These are phyloP conservation scores for Gopherus evgoodei DNA, from an alignment of 2,113 vertebrate species.

Conservation along the genomic window DNA sequence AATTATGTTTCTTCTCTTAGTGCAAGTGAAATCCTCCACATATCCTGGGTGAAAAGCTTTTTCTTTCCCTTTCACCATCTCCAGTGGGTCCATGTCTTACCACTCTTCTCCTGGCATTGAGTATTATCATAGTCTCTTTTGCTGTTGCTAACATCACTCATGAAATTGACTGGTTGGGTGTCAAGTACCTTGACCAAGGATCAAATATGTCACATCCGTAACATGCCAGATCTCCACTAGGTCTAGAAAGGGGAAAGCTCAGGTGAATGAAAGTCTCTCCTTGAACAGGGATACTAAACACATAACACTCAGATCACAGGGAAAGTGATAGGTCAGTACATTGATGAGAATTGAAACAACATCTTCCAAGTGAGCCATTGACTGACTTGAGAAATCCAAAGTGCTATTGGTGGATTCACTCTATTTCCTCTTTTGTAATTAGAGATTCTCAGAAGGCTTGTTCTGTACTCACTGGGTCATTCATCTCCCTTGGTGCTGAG, in stretches of 20 bases:
- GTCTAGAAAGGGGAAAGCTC: neutral
- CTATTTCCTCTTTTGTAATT: neutral
- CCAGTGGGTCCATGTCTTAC: neutral
- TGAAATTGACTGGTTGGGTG: neutral
- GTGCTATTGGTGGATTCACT: neutral
- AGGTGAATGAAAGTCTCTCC: neutral
- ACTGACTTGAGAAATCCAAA: no score
- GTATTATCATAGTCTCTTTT: neutral
- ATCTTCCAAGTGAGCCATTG: neutral
- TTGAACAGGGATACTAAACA: neutral
- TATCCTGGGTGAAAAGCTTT: slow-evolving; percentile 33
- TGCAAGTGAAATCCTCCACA: slow-evolving; percentile 60
- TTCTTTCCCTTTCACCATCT: neutral
- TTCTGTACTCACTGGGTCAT: neutral
- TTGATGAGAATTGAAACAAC: neutral
- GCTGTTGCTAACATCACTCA: neutral
- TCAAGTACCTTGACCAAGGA: neutral
- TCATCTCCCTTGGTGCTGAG: neutral
- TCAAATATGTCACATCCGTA: neutral
- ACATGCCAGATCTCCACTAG: neutral
- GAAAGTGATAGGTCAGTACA: neutral
- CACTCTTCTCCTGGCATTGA: neutral
- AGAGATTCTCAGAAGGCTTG: neutral
- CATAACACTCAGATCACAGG: neutral
- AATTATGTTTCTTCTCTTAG: slow-evolving; percentile 30